Base-by-base conservation (phyloP, 2,888 invertebrate genomes). In the Hedychridium roseum region DNA sequence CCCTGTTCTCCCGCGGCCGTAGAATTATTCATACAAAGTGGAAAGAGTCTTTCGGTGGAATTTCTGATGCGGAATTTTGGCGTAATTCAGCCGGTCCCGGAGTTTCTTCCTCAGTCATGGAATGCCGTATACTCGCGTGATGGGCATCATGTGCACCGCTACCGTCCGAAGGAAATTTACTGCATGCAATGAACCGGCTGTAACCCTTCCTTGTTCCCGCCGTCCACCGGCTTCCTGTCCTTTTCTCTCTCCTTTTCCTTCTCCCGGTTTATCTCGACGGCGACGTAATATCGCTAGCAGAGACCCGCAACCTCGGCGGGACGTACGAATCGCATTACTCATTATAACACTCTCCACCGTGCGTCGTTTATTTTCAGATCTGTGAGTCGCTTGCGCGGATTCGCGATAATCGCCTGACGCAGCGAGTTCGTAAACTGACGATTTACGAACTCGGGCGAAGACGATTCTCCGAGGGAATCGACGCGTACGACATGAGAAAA, bases 161-260 rank as follows among this genome's bases (percentile, higher is more conserved):
- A 54, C 61, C 58, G 59, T 49, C 60, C 60, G 60, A 63, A 59
- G 66, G 68, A 70, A 73, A 72, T 74, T 74, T 74, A 68, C 73
- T 68, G 71, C 71, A 71, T 71, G 70, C 70, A 62, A 70, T 70
- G 69, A 66, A 66, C 61, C 65, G 55, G 55, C 55, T 57, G 54
- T 55, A 61, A 59, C 50, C 56, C 57, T 54, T 55, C 53, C 36
- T 34, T 34, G 34, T 37, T 26, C 31, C 32, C 39, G 32, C 5
- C 31, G 26, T 9, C 45, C 5, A 11, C 21, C 36, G 15, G 35
- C 21, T 11, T 12, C 1, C 23, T 18, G 14, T 44, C 31, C 20
- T 17, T 31, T 30, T n/a, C 34, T 43, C 43, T 16, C 27, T 30
- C 30, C 42, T 43, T 43, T 38, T 20, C 37, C 39, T 18, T 26